Evolutionary conservation across 2,888 invertebrate species (phyloP), one percentile per base, ranked within the genome.

Genomic region (Eupithecia abbreviata): DNA sequence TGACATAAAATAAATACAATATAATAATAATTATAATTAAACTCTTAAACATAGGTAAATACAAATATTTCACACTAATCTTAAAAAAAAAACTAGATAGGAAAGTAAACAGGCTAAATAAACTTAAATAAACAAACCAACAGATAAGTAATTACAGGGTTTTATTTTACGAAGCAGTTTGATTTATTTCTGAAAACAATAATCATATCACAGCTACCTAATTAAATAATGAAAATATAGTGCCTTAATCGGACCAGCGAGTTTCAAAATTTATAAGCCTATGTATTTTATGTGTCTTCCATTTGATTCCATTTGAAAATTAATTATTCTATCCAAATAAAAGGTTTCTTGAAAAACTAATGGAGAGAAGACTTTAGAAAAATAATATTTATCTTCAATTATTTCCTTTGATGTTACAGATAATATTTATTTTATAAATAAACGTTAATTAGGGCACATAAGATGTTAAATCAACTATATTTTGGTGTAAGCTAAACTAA

Each of bases 401-500:
- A 72, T 76, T 77, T 81, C 79, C 79, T 81, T 58, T 82, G 79
- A 79, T 78, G 84, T 84, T 85, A 83, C 82, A 84, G 83, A 83
- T 72, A 68, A 47, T 0, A 76, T 82, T 82, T 84, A 84, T 85
- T 85, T 86, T 84, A 83, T 83, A 79, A 79, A 75, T 84, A 71
- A 67, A 71, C 49, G 75, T 85, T 83, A 84, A 84, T 84, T 87
- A 89, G 89, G 90, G 88, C 88, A 90, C 89, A 84, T 84, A 73
- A 68, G 4, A 74, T 81, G 79, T 78, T 88, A 88, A 87, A 88
- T 86, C 82, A 86, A 87, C 92, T 91, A 92, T 85, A 91, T 92
- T 94, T 94, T 94, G 94, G 94, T 93, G 92, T 93, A 93, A 93
- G 94, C 94, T 94, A 94, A 89, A 82, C 85, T 88, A 86, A 90